phyloP scores from a whole-genome alignment of 2,113 vertebrate species.

The Glaucomys volans region DNA sequence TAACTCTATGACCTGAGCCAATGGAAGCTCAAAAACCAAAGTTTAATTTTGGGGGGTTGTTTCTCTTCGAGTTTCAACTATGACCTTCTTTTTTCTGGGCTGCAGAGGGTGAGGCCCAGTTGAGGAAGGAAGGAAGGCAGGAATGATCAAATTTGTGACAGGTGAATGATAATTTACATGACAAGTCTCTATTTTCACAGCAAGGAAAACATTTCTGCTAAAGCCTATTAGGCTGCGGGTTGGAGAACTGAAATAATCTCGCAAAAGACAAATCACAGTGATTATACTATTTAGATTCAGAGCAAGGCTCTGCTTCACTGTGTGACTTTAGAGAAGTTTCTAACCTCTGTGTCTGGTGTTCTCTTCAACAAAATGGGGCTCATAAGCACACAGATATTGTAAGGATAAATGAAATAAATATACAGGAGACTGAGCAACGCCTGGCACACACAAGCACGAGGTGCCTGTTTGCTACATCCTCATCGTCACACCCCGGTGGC shows the following conservation, averaged over 20 bases:
- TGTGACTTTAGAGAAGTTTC: background rate
- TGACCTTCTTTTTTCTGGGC: background rate
- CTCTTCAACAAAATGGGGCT: conserved; percentile 11
- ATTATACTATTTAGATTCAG: background rate
- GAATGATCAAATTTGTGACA: background rate
- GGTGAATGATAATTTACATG: background rate
- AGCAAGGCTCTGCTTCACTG: background rate
- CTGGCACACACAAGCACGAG: background rate
- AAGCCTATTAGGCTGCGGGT: background rate
- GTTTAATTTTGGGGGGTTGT: background rate
- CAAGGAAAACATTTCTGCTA: background rate
- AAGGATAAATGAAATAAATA: background rate
- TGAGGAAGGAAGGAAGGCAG: background rate
- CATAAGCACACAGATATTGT: background rate
- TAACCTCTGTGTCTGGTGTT: background rate
- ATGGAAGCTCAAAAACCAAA: conserved; percentile 42
- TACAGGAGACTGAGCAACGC: background rate
- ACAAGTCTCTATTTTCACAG: background rate
- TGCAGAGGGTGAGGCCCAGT: background rate
- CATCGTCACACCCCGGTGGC: background rate
- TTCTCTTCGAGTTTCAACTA: background rate
- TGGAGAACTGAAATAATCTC: background rate
- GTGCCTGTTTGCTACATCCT: background rate
- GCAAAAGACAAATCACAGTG: background rate
- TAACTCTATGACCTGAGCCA: background rate